A percentile compares a stretch with the other conserved stretches of the same genome.
Conservation (phyloP, 1,140 invertebrate species). For the Thaumetopoea pityocampa region DNA sequence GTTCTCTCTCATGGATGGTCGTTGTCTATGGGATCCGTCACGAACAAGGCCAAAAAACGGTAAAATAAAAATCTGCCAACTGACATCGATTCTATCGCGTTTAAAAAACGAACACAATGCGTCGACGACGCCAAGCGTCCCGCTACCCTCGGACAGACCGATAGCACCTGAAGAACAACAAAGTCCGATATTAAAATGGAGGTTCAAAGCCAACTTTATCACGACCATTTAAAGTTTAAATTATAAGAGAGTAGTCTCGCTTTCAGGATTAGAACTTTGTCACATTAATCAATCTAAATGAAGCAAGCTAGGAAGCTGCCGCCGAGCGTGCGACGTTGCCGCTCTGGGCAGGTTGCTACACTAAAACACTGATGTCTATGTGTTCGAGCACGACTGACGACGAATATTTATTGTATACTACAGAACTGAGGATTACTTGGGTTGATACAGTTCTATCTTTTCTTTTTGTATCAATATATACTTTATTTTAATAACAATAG, state of each 20-base stretch:
- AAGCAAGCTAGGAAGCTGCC: conserved; percentile 61
- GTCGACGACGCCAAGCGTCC: conserved; percentile 56
- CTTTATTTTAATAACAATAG: conserved; percentile 34
- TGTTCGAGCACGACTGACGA: conserved; percentile 70
- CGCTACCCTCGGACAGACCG: conserved; percentile 53
- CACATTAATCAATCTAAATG: conserved; percentile 36
- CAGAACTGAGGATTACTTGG: conserved; percentile 65
- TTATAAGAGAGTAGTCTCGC: not conserved
- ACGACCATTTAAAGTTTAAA: conserved; percentile 9
- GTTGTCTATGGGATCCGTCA: conserved; percentile 28
- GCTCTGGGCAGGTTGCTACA: conserved; percentile 50
- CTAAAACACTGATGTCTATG: conserved; percentile 65
- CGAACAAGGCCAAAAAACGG: conserved; percentile 72
- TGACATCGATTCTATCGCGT: conserved; percentile 71
- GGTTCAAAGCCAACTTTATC: conserved; percentile 23
- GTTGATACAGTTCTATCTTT: conserved; percentile 58
- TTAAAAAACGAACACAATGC: conserved; percentile 70
- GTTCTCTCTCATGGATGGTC: too few relatives aligned
- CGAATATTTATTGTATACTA: conserved; percentile 76
- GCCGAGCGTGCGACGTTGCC: conserved; percentile 60
- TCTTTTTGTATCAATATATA: conserved; percentile 24
- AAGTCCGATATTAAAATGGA: conserved; percentile 22
- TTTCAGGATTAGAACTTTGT: conserved; percentile 37
- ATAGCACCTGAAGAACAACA: conserved; percentile 31
- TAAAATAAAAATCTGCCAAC: conserved; percentile 74